These are phyloP conservation scores for Chrysocyon brachyurus DNA, from an alignment of 2,797 vertebrate species.

Conservation along the genomic window DNA sequence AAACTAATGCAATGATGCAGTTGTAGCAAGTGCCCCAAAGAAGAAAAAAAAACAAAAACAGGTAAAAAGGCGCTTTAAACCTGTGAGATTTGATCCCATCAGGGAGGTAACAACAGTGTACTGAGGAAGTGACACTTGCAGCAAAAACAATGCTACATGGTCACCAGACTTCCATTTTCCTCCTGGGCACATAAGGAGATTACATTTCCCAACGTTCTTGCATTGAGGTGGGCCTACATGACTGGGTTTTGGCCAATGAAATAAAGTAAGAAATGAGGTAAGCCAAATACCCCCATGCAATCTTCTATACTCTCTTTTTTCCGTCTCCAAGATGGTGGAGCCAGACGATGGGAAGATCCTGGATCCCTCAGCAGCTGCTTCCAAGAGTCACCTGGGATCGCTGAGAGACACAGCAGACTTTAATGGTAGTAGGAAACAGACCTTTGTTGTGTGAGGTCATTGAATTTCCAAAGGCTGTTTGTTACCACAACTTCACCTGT, in stretches of 20 bases:
- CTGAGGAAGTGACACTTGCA: not conserved
- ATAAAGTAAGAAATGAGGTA: not conserved
- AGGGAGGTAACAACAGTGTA: not conserved
- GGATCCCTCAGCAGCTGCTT: not conserved
- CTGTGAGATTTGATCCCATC: not conserved
- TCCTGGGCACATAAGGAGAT: not conserved
- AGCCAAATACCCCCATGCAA: not conserved
- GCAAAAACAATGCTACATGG: not conserved
- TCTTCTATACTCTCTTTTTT: not conserved
- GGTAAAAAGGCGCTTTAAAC: not conserved
- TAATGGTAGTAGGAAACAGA: not conserved
- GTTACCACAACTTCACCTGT: not conserved
- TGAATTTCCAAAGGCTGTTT: not conserved
- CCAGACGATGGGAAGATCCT: not conserved
- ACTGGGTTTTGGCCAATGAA: not conserved
- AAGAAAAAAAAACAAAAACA: not conserved
- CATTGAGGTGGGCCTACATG: not conserved
- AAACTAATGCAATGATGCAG: not conserved
- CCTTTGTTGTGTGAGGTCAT: not conserved
- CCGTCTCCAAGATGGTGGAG: not conserved
- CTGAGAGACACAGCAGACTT: not conserved
- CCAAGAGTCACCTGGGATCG: not conserved
- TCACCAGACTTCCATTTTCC: not conserved
- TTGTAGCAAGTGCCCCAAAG: not conserved
- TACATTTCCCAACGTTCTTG: not conserved